phyloP scores from a whole-genome alignment of 2,797 vertebrate species.

The Pristis pectinata region DNA sequence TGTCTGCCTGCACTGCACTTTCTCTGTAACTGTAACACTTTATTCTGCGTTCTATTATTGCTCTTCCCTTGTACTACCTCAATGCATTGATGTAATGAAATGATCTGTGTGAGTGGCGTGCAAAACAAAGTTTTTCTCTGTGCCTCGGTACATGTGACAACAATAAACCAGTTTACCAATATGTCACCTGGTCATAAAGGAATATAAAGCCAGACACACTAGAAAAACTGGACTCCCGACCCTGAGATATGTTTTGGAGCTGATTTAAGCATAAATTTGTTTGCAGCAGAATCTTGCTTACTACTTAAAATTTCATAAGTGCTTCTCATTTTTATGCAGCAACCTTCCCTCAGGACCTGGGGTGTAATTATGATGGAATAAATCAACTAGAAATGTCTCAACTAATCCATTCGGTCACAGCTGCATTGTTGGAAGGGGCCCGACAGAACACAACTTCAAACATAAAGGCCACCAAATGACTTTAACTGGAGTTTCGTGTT shows the following conservation, averaged over 20 bases:
- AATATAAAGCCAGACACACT: neutral
- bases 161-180: no score
- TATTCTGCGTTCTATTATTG: no score
- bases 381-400: neutral
- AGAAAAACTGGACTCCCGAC: neutral
- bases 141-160: no score
- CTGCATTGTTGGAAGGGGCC: conserved; percentile 15
- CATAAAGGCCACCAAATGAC: neutral
- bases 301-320: neutral
- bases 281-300: neutral
- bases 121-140: no score
- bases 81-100: no score
- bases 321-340: neutral
- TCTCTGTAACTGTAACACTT: no score
- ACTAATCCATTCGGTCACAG: neutral
- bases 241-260: neutral
- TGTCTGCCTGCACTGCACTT: no score
- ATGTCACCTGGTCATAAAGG: neutral
- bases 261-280: neutral
- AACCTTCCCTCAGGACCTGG: neutral
- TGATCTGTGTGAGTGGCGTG: no score
- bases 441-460: neutral
- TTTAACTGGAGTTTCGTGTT: neutral
- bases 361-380: neutral
- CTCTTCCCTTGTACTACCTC: no score